Evolutionary conservation across 2,797 vertebrate species (phyloP), one percentile per base, ranked within the genome.

Genomic region (Remorina albescens): DNA sequence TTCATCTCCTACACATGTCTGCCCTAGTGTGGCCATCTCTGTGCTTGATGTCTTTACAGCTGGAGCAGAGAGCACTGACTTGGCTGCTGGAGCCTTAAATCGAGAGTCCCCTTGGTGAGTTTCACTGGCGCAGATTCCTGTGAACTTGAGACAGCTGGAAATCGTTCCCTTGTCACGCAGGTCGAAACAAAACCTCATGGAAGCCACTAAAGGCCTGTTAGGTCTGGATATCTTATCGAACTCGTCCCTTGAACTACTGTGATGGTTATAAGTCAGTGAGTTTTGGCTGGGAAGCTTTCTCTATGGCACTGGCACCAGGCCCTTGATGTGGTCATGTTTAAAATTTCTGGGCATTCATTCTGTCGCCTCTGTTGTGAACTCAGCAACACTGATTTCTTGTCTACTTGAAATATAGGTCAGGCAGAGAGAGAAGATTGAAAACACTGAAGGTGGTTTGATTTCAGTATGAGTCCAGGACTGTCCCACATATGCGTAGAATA

Each of bases 1-100:
- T 73, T 67, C 81, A 85, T 87, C 85, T 86, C 87, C 83, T 91
- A 84, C 87, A 82, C 80, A 79, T 76, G 86, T 85, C 81, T 81
- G 82, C 82, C 88, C 91, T 84, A 84, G 86, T 89, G 86, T 36
- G 84, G 67, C 71, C 2, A 73, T 67, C 49, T 80, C 77, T 36
- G 16, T 1, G 72, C 76, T 81, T 53, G 66, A 36, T 85, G 83
- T 88, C 86, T 74, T 36, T 74, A 74, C 87, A 92, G 88, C 91
- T 91, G 90, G 67, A 68, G 46, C 57, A 12, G 21, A 82, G 74
- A 58, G 56, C 36, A 46, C 47, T 1, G 46, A 30, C 68, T 4
- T 39, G 64, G 68, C 78, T 18, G 0, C 19, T 30, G 2, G 67
- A 76, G 73, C 60, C 73, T 70, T 32, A 0, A 53, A 41, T 68